These are phyloP conservation scores for Geococcyx californianus DNA, from an alignment of 2,113 vertebrate species.

Conservation along the genomic window DNA sequence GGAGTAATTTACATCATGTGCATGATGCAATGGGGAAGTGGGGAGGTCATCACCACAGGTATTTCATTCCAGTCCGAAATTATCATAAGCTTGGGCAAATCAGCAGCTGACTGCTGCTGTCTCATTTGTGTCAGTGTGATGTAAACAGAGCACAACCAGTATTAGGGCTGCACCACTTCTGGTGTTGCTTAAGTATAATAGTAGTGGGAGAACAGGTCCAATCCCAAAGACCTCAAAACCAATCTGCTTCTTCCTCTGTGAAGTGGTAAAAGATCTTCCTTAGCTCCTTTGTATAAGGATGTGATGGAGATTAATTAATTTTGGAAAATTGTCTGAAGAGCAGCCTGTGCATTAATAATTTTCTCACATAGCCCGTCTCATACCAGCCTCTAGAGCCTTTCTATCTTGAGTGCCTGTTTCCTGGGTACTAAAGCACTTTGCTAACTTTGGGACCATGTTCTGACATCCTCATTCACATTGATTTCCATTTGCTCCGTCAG, in stretches of 20 bases:
- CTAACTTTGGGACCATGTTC: neutral
- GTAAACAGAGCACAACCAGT: neutral
- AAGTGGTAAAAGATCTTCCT: neutral
- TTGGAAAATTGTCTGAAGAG: neutral
- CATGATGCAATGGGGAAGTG: neutral
- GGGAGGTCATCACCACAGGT: neutral
- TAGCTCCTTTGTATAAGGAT: neutral
- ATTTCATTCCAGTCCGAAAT: neutral
- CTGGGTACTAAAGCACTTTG: neutral
- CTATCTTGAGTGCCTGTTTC: neutral
- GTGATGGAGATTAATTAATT: neutral
- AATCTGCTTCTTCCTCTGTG: neutral
- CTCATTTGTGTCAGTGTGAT: neutral
- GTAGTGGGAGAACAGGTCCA: neutral
- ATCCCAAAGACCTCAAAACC: neutral
- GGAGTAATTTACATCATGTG: neutral
- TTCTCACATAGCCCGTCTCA: neutral
- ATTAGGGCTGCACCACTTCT: neutral
- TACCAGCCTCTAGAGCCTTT: neutral
- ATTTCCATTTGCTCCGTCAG: neutral
- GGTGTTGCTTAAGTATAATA: neutral
- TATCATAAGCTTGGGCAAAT: neutral
- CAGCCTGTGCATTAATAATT: neutral
- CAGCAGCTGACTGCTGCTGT: neutral
- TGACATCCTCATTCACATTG: neutral